Evolutionary conservation across 2,113 vertebrate species (phyloP).

Genomic region (Probosciger aterrimus): DNA sequence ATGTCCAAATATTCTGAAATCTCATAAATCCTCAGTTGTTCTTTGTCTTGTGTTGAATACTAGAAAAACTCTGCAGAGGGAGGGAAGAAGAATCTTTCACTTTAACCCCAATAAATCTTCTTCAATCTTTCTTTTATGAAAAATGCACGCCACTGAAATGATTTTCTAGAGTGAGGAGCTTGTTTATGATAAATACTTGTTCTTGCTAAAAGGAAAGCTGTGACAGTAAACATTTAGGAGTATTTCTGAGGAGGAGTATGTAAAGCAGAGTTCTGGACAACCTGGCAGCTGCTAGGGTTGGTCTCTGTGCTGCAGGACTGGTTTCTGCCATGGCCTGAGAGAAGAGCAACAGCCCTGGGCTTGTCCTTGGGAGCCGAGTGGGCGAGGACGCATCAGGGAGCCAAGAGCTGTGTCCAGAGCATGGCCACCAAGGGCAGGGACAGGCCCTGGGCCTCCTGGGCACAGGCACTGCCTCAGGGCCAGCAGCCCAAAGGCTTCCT

Average conservation of each 20-base stretch:
- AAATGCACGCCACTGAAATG: not conserved
- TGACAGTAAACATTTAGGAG: not conserved
- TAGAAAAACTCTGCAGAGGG: not conserved
- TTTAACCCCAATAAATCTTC: not conserved
- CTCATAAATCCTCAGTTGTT: not conserved
- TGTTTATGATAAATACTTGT: not conserved
- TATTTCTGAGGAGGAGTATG: not conserved
- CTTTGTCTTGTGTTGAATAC: not conserved
- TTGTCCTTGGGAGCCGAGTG: not conserved
- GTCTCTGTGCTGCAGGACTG: not conserved
- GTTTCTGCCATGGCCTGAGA: not conserved
- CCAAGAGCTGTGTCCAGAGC: not conserved
- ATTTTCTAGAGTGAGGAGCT: not conserved
- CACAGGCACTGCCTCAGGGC: too few relatives aligned
- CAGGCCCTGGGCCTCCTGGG: not conserved
- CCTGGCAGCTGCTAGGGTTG: not conserved
- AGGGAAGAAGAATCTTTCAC: not conserved
- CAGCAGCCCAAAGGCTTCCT: not conserved
- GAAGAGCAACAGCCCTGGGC: not conserved
- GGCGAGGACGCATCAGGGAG: not conserved
- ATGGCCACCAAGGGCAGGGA: not conserved
- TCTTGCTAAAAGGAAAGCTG: not conserved
- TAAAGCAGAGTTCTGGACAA: not conserved
- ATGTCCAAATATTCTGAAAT: not conserved
- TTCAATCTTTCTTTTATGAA: not conserved